phyloP scores from a whole-genome alignment of 2,113 vertebrate species.

The Mustela lutreola region DNA sequence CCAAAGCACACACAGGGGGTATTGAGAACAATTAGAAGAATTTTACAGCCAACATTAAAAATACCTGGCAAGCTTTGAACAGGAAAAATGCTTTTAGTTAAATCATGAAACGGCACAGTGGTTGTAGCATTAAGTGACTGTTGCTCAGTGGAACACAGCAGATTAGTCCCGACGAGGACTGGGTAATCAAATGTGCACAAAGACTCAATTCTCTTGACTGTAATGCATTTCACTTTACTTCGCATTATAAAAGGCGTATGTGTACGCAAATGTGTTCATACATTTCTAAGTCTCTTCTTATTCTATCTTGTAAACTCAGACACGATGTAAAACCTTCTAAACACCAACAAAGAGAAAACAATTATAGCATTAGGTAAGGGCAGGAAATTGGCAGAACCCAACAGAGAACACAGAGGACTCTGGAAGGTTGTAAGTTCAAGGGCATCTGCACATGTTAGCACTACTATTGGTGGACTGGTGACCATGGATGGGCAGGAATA shows the following conservation, averaged over 20 bases:
- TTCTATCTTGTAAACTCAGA: slow-evolving; percentile 59
- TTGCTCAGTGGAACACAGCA: slow-evolving; percentile 36
- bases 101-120: slow-evolving; percentile 36
- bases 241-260: background rate
- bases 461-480: background rate
- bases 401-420: background rate
- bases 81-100: slow-evolving; percentile 56
- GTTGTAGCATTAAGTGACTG: slow-evolving; percentile 1
- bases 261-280: background rate
- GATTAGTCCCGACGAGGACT: slow-evolving; percentile 47
- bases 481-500: background rate
- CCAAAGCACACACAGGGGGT: slow-evolving; percentile 18
- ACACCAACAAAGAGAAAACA: slow-evolving; percentile 24
- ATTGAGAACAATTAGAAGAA: slow-evolving; percentile 67
- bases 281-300: slow-evolving; percentile 11
- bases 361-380: background rate
- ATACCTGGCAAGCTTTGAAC: slow-evolving; percentile 61
- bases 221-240: slow-evolving; percentile 34
- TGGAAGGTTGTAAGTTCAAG: slow-evolving; percentile 44
- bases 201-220: slow-evolving; percentile 29
- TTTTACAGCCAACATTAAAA: slow-evolving; percentile 70
- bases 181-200: slow-evolving; percentile 40
- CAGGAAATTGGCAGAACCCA: slow-evolving; percentile 22
- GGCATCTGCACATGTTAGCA: background rate
- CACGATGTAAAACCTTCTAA: slow-evolving; percentile 39